These are phyloP conservation scores for Pantherophis vulpinus DNA, from an alignment of 2,797 vertebrate genomes.

Conservation along the genomic window DNA sequence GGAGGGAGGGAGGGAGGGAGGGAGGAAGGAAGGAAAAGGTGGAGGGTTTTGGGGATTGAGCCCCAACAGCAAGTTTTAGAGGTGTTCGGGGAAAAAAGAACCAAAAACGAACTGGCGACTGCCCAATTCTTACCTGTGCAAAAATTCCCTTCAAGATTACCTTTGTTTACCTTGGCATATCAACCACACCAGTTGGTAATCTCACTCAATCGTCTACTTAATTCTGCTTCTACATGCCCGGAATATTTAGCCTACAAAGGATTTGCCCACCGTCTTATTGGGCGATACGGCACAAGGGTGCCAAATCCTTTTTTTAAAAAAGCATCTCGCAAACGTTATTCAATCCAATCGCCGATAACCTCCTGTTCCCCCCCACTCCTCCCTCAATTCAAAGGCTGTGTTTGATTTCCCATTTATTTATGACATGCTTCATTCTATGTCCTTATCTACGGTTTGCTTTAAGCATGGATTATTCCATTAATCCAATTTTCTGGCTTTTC, in stretches of 20 bases:
- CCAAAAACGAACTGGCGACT: too few relatives aligned
- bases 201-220: not conserved
- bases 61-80: not conserved
- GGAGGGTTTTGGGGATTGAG: not conserved
- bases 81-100: not conserved
- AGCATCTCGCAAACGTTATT: not conserved
- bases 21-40: too few relatives aligned
- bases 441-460: not conserved
- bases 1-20: accelerated
- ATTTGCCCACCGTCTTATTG: not conserved
- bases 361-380: not conserved
- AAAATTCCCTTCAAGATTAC: not conserved
- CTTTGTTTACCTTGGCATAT: not conserved
- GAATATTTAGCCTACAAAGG: not conserved
- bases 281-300: not conserved
- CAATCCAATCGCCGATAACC: not conserved
- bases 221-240: not conserved
- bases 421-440: not conserved
- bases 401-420: not conserved
- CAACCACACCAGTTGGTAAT: not conserved
- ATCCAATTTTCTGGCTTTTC: not conserved
- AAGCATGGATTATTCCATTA: not conserved
- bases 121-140: not conserved
- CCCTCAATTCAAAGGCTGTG: not conserved
- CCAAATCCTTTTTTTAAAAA: not conserved